Base-by-base conservation (phyloP, 2,113 vertebrate species). In the Felis chaus region DNA sequence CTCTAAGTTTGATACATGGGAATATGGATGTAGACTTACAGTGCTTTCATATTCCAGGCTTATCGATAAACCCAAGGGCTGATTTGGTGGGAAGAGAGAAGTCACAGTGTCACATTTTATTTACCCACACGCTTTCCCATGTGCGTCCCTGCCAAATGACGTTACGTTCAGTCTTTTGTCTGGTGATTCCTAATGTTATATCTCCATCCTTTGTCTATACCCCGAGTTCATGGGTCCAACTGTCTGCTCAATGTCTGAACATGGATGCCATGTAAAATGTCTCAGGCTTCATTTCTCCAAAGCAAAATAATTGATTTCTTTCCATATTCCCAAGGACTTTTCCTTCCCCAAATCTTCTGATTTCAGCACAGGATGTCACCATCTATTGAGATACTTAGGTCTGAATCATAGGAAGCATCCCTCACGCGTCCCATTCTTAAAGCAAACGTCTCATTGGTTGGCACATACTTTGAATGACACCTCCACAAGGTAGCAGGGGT, bases 111-210 rank as follows among this genome's bases (percentile, higher is more conserved):
- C 74, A 3, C 7, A 13, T 82, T 81, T 41, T 23, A 33, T 7
- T 82, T 53, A 10, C 48, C n/a, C 41, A 45, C 71, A 69, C 13
- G 5, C 0, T 10, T 71, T 21, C n/a, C 21, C 29, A 33, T 2
- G 1, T 12, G 18, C 3, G 36, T 1, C 7, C 4, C 25, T 81
- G 36, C 16, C 39, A 2, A 1, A 4, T 29, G 63, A 63, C 4
- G 1, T 3, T 4, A 25, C 29, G 19, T 36, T 33, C 33, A 9
- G 3, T 27, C 23, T 82, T 21, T 68, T 74, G 31, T 71, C 31
- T 45, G 33, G 6, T 7, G 36, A 36, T 68, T 4, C 29, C 16
- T 53, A 31, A 61, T 48, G 9, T 36, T 33, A 3, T 6, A 16
- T 29, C 15, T 57, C 45, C 9, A 16, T 33, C 4, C 6, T 1